These are phyloP conservation scores for Ylistrum balloti DNA, from an alignment of 1,140 invertebrate genomes.

Conservation along the genomic window DNA sequence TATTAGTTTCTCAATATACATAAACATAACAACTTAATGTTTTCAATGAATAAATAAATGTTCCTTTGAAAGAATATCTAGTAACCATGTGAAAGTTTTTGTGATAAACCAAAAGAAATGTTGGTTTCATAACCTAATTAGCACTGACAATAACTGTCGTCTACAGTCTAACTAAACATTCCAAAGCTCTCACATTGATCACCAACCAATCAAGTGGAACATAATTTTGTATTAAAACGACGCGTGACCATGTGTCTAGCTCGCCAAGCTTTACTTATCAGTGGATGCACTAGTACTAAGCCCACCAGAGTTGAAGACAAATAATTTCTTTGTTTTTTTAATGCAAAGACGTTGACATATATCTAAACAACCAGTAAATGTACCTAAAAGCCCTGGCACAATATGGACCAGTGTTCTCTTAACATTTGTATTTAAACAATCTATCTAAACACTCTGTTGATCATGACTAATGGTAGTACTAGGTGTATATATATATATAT, in stretches of 20 bases:
- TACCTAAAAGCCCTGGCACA: not conserved
- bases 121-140: too few relatives aligned
- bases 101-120: too few relatives aligned
- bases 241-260: not conserved
- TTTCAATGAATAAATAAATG: too few relatives aligned
- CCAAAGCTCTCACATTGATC: not conserved
- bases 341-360: not conserved
- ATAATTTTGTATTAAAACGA: not conserved
- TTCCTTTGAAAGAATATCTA: too few relatives aligned
- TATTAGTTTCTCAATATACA: too few relatives aligned
- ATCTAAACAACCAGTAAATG: not conserved
- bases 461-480: too few relatives aligned
- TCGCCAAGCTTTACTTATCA: not conserved
- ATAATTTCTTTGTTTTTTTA: not conserved
- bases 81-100: too few relatives aligned
- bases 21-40: too few relatives aligned
- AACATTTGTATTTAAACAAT: too few relatives aligned
- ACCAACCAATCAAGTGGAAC: slow-evolving; percentile 5
- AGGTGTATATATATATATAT: too few relatives aligned
- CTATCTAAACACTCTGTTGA: too few relatives aligned
- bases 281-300: not conserved
- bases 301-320: not conserved
- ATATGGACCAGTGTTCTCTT: slow-evolving; percentile 21
- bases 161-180: too few relatives aligned
- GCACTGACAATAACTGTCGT: not conserved